These are phyloP conservation scores for Cyprinella venusta DNA, from an alignment of 2,797 vertebrate genomes.

Conservation along the genomic window DNA sequence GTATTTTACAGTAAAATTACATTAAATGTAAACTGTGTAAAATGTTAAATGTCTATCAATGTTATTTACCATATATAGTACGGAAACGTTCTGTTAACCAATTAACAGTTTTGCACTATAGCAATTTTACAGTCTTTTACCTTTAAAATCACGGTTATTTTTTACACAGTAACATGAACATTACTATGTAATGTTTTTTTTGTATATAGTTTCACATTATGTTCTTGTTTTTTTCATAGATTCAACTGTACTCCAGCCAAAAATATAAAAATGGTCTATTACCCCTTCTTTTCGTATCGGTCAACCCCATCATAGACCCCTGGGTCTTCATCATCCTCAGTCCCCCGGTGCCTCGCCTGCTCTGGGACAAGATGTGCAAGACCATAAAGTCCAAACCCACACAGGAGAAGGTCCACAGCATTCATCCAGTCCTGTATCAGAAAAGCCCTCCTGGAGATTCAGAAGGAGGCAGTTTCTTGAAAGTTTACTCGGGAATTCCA, in stretches of 20 bases:
- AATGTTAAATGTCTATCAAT: too few species aligned
- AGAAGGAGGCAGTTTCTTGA: background rate
- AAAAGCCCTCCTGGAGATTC: background rate
- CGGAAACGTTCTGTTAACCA: too few species aligned
- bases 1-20: too few species aligned
- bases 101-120: too few species aligned
- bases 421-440: background rate
- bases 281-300: conserved; percentile 80
- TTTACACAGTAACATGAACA: background rate
- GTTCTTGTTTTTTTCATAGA: conserved; percentile 65
- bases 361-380: conserved; percentile 73
- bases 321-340: conserved; percentile 86
- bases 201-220: background rate
- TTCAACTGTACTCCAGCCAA: conserved; percentile 69
- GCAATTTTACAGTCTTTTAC: too few species aligned
- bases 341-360: conserved; percentile 76
- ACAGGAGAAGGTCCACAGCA: background rate
- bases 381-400: background rate
- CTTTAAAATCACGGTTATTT: too few species aligned
- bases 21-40: too few species aligned
- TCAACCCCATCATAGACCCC: conserved; percentile 87
- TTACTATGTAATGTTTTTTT: too few species aligned
- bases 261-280: conserved; percentile 64
- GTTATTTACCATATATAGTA: too few species aligned
- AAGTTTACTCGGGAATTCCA: background rate